Percentiles rank a stretch among this genome's conserved stretches.
These are phyloP conservation scores for Hyles lineata DNA, from an alignment of 2,888 invertebrate species.

Conservation along the genomic window DNA sequence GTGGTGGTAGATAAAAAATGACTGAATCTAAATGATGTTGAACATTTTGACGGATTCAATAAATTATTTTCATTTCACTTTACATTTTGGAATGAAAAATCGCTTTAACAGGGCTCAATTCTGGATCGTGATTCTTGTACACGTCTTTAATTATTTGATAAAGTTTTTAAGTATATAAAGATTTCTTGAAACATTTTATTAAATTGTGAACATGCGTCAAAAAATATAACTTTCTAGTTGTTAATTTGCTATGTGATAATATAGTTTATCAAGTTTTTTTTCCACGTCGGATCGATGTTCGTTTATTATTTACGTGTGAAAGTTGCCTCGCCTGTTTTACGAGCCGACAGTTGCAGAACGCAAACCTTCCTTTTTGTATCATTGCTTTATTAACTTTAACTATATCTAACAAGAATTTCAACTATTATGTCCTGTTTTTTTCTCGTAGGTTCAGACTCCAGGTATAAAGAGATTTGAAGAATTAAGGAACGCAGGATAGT, in stretches of 20 bases:
- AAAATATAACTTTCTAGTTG: slow-evolving; percentile 19
- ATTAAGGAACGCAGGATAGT: too few species aligned
- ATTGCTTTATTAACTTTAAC: background rate
- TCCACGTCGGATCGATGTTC: slow-evolving; percentile 31
- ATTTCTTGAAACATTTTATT: too few species aligned
- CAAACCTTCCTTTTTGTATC: slow-evolving; percentile 12
- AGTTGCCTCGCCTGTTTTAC: slow-evolving; percentile 30
- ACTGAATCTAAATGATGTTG: too few species aligned
- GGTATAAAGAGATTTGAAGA: too few species aligned
- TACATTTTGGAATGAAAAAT: too few species aligned
- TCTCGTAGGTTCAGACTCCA: background rate
- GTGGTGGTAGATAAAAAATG: too few species aligned
- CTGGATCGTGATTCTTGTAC: too few species aligned
- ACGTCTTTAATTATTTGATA: too few species aligned
- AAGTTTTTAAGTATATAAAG: too few species aligned
- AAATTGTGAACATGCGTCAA: background rate
- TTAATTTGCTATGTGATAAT: slow-evolving; percentile 6
- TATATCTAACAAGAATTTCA: background rate
- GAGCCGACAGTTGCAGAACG: slow-evolving; percentile 9
- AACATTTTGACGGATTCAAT: too few species aligned
- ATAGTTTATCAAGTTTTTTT: slow-evolving; percentile 18
- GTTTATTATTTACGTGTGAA: slow-evolving; percentile 35
- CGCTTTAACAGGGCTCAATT: too few species aligned
- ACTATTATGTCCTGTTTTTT: background rate
- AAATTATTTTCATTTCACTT: too few species aligned